phyloP scores from a whole-genome alignment of 2,888 invertebrate genomes.

The Volucella inanis region DNA sequence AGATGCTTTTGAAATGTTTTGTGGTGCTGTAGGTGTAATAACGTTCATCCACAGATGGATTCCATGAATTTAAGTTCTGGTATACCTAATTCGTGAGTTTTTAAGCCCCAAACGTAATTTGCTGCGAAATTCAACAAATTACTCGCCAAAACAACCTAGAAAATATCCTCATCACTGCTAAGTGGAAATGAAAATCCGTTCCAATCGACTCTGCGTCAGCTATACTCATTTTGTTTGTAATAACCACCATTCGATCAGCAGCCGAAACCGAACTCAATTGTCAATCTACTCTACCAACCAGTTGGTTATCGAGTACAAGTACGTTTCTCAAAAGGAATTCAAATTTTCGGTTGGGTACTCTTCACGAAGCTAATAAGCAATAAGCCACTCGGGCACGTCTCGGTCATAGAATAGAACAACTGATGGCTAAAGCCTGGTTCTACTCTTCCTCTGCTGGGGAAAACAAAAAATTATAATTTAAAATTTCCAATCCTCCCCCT shows the following conservation, averaged over 20 bases:
- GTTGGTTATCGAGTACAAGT: slow-evolving; percentile 2
- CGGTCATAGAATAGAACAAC: slow-evolving; percentile 63
- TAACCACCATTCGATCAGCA: slow-evolving; percentile 13
- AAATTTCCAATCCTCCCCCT: slow-evolving; percentile 37
- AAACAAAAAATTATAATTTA: slow-evolving; percentile 60
- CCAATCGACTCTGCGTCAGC: no score
- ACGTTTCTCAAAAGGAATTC: slow-evolving; percentile 22
- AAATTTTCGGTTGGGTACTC: slow-evolving; percentile 23
- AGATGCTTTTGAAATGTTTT: no score
- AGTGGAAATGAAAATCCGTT: no score
- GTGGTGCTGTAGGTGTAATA: no score
- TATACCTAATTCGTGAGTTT: no score
- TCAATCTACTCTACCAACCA: slow-evolving; percentile 29
- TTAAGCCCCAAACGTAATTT: no score
- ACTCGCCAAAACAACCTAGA: no score
- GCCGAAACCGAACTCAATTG: slow-evolving; percentile 15
- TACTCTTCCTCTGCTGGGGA: neutral
- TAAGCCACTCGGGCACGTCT: slow-evolving; percentile 65
- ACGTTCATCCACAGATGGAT: no score
- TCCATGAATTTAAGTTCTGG: no score
- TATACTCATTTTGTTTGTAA: neutral
- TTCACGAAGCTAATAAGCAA: slow-evolving; percentile 61
- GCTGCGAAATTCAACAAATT: no score
- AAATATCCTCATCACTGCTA: no score
- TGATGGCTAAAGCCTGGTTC: slow-evolving; percentile 22